Conservation (phyloP, 2,888 invertebrate species). For the Hedychridium roseum region DNA sequence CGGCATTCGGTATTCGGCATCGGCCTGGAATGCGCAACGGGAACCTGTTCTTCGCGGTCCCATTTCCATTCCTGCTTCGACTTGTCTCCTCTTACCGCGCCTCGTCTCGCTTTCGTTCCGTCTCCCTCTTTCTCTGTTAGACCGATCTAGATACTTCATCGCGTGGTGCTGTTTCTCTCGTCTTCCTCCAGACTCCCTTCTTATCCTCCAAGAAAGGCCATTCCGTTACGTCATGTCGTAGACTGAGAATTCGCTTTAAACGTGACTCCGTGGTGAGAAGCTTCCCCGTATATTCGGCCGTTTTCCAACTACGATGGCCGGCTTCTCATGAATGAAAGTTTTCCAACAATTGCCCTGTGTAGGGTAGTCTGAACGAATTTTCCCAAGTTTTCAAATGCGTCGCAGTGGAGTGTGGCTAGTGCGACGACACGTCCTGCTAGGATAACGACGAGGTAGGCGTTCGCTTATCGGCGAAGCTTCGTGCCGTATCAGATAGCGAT, state of each 20-base stretch:
- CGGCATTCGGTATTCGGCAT: constrained; percentile 43
- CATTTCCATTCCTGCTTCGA: constrained; percentile 43
- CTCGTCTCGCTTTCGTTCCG: background rate
- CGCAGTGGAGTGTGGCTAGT: too few species aligned
- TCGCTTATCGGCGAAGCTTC: too few species aligned
- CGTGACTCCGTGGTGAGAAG: constrained; percentile 5
- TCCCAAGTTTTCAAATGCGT: too few species aligned
- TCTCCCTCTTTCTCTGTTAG: constrained; percentile 7
- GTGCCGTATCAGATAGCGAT: too few species aligned
- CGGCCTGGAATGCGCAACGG: constrained; percentile 54
- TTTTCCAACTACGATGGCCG: too few species aligned
- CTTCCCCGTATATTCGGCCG: constrained; percentile 14
- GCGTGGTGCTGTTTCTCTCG: constrained; percentile 11
- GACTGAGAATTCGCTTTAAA: background rate
- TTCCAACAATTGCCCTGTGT: too few species aligned
- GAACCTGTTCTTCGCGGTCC: constrained; percentile 55
- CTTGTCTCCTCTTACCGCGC: constrained; percentile 1
- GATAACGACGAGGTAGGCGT: too few species aligned
- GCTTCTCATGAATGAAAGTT: too few species aligned
- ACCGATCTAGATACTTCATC: constrained; percentile 1
- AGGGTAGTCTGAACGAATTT: too few species aligned
- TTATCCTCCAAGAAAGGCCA: constrained; percentile 19
- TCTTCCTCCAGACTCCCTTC: background rate
- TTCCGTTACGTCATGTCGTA: constrained; percentile 32
- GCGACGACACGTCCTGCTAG: too few species aligned